phyloP scores from a whole-genome alignment of 1,140 invertebrate genomes.

The Druon quercuslanigerum region DNA sequence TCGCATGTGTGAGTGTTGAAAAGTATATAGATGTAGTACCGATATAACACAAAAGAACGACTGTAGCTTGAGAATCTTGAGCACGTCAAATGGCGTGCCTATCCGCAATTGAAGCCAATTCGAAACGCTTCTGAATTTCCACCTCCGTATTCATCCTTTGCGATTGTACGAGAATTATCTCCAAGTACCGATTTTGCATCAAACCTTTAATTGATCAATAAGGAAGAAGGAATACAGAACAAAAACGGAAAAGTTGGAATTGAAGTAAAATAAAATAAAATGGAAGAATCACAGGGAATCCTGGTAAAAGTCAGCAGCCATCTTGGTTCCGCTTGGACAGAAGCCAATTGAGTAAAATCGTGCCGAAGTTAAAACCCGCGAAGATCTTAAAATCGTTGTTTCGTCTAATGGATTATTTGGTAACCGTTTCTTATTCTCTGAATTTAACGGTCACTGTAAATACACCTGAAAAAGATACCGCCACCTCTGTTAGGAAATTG shows the following conservation, averaged over 20 bases:
- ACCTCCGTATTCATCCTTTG: conserved; percentile 38
- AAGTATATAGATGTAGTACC: conserved; percentile 43
- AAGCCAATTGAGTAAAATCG: conserved; percentile 47
- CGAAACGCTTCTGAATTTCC: conserved; percentile 43
- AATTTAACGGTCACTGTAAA: conserved; percentile 32
- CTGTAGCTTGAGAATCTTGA: conserved; percentile 37
- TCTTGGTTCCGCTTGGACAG: conserved; percentile 56
- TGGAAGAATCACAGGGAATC: conserved; percentile 48
- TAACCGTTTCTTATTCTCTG: conserved; percentile 38
- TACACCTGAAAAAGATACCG: conserved; percentile 15
- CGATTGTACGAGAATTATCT: conserved; percentile 29
- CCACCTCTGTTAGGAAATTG: neutral
- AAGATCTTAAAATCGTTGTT: conserved; percentile 45
- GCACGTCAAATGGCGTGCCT: conserved; percentile 46
- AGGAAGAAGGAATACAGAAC: conserved; percentile 3
- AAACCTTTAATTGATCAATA: conserved; percentile 29
- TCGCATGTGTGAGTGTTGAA: conserved; percentile 8
- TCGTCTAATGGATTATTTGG: conserved; percentile 45
- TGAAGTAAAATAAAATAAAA: conserved; percentile 49
- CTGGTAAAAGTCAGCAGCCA: conserved; percentile 27
- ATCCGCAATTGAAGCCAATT: conserved; percentile 36
- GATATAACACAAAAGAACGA: conserved; percentile 38
- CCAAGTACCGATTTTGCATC: conserved; percentile 8
- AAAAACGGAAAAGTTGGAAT: neutral
- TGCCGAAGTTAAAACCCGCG: conserved; percentile 51